Evolutionary conservation across 2,113 vertebrate genomes (phyloP).

Genomic region (Pseudonaja textilis): DNA sequence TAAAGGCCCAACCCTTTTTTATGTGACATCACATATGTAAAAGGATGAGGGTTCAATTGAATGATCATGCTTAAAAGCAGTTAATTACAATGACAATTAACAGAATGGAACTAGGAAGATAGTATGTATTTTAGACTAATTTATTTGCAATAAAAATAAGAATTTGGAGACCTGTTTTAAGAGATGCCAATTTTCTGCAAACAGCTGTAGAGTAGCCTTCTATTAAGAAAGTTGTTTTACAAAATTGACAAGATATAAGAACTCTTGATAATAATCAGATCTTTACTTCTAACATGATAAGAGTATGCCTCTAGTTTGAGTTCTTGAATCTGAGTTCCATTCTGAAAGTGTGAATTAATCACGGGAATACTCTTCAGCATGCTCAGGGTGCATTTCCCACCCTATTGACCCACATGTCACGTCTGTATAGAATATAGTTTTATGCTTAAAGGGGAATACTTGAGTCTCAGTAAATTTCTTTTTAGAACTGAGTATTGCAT

Average conservation of each 20-base stretch:
- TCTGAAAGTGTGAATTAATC: conserved; percentile 10
- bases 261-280: background rate
- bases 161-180: background rate
- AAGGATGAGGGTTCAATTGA: background rate
- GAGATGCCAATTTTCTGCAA: background rate
- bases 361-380: conserved; percentile 1
- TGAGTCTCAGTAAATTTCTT: background rate
- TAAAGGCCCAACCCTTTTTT: background rate
- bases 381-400: background rate
- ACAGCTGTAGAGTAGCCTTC: background rate
- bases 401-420: conserved; percentile 7
- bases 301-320: background rate
- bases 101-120: background rate
- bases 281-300: background rate
- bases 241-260: background rate
- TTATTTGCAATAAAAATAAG: background rate
- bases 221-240: background rate
- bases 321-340: background rate
- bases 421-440: background rate
- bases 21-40: background rate
- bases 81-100: background rate
- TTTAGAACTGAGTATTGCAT: conserved; percentile 12
- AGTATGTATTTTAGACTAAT: background rate
- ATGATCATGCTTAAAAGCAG: background rate
- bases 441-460: conserved; percentile 6